These are phyloP conservation scores for Myrmophylax atrothorax DNA, from an alignment of 2,113 vertebrate genomes.

Conservation along the genomic window DNA sequence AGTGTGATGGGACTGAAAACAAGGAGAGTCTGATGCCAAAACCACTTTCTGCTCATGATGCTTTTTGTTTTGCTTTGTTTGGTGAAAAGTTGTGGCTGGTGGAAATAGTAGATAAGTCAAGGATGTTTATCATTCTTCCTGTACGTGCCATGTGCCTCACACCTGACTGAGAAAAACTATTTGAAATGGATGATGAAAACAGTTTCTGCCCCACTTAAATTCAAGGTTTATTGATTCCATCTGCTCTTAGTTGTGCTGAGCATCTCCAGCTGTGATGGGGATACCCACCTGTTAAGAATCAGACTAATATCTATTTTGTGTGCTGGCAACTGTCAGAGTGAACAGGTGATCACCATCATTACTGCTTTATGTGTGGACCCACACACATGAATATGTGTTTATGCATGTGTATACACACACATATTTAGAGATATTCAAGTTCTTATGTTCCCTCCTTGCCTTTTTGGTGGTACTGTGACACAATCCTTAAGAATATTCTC, in stretches of 20 bases:
- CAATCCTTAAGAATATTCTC: background rate
- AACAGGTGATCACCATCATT: background rate
- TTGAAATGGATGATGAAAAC: background rate
- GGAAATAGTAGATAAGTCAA: background rate
- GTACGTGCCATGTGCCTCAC: background rate
- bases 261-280: background rate
- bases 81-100: background rate
- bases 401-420: accelerated
- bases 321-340: background rate
- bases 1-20: background rate
- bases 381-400: accelerated
- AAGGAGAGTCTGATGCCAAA: background rate
- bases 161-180: background rate
- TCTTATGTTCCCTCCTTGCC: background rate
- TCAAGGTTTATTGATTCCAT: background rate
- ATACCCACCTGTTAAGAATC: background rate
- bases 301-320: background rate
- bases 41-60: background rate
- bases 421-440: background rate
- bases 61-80: background rate
- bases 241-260: background rate
- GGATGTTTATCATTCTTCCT: background rate
- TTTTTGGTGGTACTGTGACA: background rate
- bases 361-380: background rate
- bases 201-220: background rate